phyloP scores from a whole-genome alignment of 2,113 vertebrate genomes.

The Oreochromis tanganicae region DNA sequence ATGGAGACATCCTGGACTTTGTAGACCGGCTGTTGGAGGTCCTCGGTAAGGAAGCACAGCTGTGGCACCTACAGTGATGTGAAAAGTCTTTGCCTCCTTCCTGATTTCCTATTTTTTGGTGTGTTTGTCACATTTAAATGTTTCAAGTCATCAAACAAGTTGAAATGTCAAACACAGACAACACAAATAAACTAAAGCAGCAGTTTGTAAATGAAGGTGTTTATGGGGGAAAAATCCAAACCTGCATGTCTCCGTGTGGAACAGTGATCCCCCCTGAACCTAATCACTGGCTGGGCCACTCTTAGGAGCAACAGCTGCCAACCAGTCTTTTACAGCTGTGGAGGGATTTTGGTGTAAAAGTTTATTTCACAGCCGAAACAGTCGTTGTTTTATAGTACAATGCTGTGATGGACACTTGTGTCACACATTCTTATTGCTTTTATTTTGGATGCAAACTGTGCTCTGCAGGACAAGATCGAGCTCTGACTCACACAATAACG shows the following conservation, averaged over 20 bases:
- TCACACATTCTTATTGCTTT: background rate
- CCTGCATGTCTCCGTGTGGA: background rate
- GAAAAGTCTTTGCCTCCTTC: background rate
- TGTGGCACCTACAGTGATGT: background rate
- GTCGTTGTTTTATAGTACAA: background rate
- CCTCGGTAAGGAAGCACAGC: constrained; percentile 22
- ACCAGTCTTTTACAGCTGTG: background rate
- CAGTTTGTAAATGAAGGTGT: background rate
- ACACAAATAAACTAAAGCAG: background rate
- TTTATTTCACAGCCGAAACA: background rate
- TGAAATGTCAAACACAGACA: background rate
- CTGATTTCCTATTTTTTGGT: background rate
- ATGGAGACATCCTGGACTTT: constrained; percentile 64
- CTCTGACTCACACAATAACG: constrained; percentile 33
- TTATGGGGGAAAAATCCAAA: background rate
- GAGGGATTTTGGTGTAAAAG: background rate
- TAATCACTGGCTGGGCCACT: background rate
- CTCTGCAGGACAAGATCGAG: constrained; percentile 34
- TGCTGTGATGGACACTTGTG: background rate
- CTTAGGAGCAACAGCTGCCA: background rate
- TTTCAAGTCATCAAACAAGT: background rate
- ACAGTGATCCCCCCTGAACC: background rate
- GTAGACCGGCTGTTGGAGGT: constrained; percentile 65
- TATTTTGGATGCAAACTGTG: background rate
- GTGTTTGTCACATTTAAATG: background rate